A percentile compares a stretch with the other conserved stretches of the same genome.
These are phyloP conservation scores for Alexandromys fortis DNA, from an alignment of 2,113 vertebrate species.

Conservation along the genomic window DNA sequence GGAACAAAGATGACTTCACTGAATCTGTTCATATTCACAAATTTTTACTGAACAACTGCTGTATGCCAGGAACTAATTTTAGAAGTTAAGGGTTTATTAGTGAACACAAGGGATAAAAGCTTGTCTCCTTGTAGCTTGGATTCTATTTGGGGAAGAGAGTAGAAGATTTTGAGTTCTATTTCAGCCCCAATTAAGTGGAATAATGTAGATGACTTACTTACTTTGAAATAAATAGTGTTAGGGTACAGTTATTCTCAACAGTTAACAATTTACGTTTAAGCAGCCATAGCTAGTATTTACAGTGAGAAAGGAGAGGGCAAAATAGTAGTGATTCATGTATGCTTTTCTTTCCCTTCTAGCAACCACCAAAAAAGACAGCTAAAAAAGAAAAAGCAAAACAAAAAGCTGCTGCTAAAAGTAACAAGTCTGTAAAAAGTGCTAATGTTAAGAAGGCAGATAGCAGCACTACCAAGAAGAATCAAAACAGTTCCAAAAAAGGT, in stretches of 20 bases:
- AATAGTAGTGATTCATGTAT: conserved; percentile 30
- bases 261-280: neutral
- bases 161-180: neutral
- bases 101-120: neutral
- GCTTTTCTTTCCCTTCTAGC: conserved; percentile 64
- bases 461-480: conserved; percentile 93
- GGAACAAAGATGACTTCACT: conserved; percentile 7
- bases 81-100: neutral
- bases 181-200: neutral
- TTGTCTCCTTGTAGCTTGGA: neutral
- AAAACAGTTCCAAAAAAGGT: conserved; percentile 91
- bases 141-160: neutral
- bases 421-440: conserved; percentile 87
- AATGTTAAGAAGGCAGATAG: conserved; percentile 98
- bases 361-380: conserved; percentile 91
- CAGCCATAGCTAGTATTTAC: neutral
- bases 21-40: neutral
- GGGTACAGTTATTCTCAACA: neutral
- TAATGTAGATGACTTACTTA: neutral
- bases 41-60: neutral
- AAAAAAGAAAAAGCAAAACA: conserved; percentile 87
- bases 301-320: neutral
- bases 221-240: neutral
- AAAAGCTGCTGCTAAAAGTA: conserved; percentile 86
- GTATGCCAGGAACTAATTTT: neutral